These are phyloP conservation scores for Heterodera carotae DNA, from an alignment of 1,140 invertebrate genomes.

Conservation along the genomic window DNA sequence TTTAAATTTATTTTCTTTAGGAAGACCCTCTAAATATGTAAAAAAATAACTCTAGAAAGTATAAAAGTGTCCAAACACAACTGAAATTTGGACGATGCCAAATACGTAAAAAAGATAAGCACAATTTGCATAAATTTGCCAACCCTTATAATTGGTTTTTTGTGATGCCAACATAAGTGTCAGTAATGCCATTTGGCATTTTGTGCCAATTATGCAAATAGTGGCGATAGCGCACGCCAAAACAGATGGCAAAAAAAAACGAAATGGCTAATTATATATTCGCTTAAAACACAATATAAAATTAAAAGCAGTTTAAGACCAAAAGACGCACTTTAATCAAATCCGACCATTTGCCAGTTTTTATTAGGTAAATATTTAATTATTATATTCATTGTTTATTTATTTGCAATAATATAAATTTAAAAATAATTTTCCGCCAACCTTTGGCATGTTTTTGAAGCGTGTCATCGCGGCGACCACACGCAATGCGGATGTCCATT, in stretches of 20 bases:
- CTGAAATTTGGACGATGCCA: no score
- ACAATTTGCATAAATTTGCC: no score
- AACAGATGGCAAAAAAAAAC: background rate
- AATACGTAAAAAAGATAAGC: no score
- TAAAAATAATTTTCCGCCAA: background rate
- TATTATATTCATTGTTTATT: no score
- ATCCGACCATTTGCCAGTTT: background rate
- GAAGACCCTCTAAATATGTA: no score
- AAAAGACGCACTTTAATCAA: background rate
- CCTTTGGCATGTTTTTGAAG: constrained; percentile 47
- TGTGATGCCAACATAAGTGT: background rate
- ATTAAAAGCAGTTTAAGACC: no score
- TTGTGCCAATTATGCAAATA: background rate
- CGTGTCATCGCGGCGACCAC: constrained; percentile 48
- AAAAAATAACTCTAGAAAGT: no score
- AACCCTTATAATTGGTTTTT: no score
- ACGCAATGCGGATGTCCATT: constrained; percentile 48
- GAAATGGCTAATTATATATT: background rate
- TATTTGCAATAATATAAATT: no score
- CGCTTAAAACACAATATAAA: no score
- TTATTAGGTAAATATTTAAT: background rate
- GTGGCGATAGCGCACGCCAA: background rate
- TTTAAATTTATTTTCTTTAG: no score
- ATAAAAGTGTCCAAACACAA: no score
- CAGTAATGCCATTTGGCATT: background rate